Conservation (phyloP, 2,797 vertebrate species). For the Manis pentadactyla region DNA sequence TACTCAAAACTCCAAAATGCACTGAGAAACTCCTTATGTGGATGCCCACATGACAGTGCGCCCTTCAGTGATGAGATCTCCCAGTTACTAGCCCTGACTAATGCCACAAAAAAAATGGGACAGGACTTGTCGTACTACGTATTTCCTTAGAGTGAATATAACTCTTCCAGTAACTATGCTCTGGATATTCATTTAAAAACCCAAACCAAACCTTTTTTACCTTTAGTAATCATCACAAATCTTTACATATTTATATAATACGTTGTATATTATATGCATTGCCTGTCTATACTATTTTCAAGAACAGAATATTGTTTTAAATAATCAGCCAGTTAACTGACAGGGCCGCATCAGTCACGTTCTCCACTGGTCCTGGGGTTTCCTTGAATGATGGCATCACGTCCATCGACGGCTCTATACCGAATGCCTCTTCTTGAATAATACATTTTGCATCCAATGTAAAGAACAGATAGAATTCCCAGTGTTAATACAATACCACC, state of each 20-base stretch:
- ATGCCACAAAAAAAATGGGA: neutral
- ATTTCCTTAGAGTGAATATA: neutral
- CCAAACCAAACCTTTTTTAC: conserved; percentile 4
- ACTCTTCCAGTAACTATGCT: neutral
- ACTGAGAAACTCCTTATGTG: neutral
- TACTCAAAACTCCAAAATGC: neutral
- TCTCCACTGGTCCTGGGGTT: neutral
- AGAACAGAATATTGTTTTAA: conserved; percentile 68
- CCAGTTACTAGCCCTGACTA: neutral
- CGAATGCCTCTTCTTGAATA: conserved; percentile 87
- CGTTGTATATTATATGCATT: neutral
- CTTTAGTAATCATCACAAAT: conserved; percentile 47
- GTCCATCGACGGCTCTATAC: conserved; percentile 86
- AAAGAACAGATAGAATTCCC: conserved; percentile 85
- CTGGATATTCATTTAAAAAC: conserved; percentile 30
- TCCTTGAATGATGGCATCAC: conserved; percentile 91
- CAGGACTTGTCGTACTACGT: neutral
- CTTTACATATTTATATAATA: conserved; percentile 35
- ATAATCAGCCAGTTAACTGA: conserved; percentile 47
- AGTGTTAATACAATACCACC: conserved; percentile 88
- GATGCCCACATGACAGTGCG: neutral
- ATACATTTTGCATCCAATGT: conserved; percentile 87
- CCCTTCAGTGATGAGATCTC: neutral
- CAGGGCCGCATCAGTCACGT: conserved; percentile 4
- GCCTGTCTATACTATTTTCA: conserved; percentile 32